Percentiles rank a stretch among this genome's conserved stretches.
Evolutionary conservation across 2,797 vertebrate species (phyloP).

Genomic region (Anguilla anguilla): DNA sequence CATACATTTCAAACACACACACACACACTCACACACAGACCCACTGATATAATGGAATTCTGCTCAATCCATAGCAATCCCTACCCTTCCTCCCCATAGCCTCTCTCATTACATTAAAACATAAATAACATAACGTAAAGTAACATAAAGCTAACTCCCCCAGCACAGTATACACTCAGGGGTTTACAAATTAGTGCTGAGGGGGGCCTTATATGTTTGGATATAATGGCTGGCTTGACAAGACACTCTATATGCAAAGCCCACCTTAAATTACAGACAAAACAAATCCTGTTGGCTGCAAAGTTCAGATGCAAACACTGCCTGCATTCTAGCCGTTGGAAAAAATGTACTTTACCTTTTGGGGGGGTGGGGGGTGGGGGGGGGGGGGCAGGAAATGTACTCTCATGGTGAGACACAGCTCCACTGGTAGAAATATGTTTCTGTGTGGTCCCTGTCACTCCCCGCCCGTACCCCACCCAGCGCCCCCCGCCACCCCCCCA

Average conservation of each 20-base stretch:
- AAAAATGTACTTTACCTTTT: not conserved
- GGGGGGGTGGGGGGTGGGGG: too few relatives aligned
- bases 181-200: not conserved
- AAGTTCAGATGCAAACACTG: not conserved
- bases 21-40: not conserved
- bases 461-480: constrained; percentile 38
- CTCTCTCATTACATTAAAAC: not conserved
- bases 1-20: too few relatives aligned
- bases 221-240: not conserved
- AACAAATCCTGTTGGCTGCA: not conserved
- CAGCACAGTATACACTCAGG: not conserved
- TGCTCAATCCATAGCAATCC: too few relatives aligned
- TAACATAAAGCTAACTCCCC: not conserved
- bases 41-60: not conserved
- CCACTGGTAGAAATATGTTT: not conserved
- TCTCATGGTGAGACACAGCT: not conserved
- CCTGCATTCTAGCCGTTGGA: not conserved
- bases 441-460: not conserved
- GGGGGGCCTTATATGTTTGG: not conserved
- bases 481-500: constrained; percentile 37
- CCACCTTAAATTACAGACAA: constrained; percentile 6
- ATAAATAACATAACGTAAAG: not conserved
- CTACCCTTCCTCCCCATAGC: not conserved
- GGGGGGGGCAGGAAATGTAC: not conserved
- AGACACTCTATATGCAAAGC: constrained; percentile 14